A percentile compares a stretch with the other conserved stretches of the same genome.
phyloP scores from a whole-genome alignment of 2,888 invertebrate species.

The Polydrusus pterygomalis region DNA sequence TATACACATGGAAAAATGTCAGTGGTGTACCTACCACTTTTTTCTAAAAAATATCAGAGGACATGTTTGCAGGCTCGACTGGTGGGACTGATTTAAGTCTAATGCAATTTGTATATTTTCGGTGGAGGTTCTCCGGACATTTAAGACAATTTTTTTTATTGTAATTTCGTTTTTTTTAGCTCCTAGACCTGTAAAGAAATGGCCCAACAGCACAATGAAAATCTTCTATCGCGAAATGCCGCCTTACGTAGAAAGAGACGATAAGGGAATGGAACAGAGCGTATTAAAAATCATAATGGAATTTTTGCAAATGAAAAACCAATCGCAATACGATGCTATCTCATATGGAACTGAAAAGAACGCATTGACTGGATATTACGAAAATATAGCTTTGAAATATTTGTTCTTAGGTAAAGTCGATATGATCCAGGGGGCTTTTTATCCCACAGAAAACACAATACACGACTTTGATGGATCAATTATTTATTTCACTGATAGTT shows the following conservation, averaged over 20 bases:
- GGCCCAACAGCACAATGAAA: slow-evolving; percentile 23
- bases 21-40: too few species aligned
- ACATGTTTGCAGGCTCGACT: too few species aligned
- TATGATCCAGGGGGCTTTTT: slow-evolving; percentile 16
- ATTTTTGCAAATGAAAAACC: slow-evolving; percentile 15
- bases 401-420: slow-evolving; percentile 9
- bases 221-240: slow-evolving; percentile 26
- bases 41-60: too few species aligned
- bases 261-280: slow-evolving; percentile 19
- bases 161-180: too few species aligned
- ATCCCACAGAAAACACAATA: slow-evolving; percentile 10
- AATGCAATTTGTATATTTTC: too few species aligned
- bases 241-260: slow-evolving; percentile 4
- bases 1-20: too few species aligned
- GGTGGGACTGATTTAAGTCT: too few species aligned
- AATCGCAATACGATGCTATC: not conserved
- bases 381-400: not conserved
- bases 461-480: slow-evolving; percentile 27
- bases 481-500: slow-evolving; percentile 12
- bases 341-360: not conserved
- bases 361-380: not conserved
- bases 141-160: too few species aligned
- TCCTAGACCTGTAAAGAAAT: slow-evolving; percentile 4
- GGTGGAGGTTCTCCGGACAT: too few species aligned
- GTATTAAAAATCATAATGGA: slow-evolving; percentile 7